Evolutionary conservation across 2,888 invertebrate species (phyloP).

Genomic region (Sericinus montela): DNA sequence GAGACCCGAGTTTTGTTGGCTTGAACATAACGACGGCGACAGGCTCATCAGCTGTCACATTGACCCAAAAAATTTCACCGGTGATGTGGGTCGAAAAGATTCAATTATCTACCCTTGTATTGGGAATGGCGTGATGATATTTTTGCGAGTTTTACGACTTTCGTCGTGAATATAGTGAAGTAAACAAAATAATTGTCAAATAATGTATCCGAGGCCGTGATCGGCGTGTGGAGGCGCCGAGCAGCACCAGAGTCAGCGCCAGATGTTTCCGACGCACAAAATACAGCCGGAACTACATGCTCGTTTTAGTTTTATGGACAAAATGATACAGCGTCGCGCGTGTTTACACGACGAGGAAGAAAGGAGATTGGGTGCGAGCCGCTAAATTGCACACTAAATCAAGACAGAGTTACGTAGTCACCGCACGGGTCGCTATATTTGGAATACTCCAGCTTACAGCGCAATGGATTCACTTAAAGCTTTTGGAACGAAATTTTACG

Average conservation of each 20-base stretch:
- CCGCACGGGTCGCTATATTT: conserved; percentile 18
- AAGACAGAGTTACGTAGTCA: conserved; percentile 18
- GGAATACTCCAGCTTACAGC: not conserved
- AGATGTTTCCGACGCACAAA: not conserved
- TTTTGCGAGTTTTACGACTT: no score
- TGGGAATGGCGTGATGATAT: no score
- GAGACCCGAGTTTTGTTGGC: no score
- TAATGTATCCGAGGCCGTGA: no score
- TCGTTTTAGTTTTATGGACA: not conserved
- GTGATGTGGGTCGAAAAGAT: no score
- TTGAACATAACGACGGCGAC: no score
- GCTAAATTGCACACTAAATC: conserved; percentile 27
- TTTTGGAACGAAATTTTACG: not conserved
- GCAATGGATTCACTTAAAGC: not conserved
- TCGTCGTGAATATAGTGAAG: no score
- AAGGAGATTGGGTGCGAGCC: conserved; percentile 24
- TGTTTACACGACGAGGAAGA: not conserved
- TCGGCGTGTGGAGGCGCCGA: not conserved
- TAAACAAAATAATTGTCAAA: no score
- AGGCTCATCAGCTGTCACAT: no score
- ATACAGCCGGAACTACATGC: conserved; percentile 7
- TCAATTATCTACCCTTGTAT: no score
- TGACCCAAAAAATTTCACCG: no score
- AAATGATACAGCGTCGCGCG: not conserved
- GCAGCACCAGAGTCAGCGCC: conserved; percentile 5